phyloP scores from a whole-genome alignment of 2,113 vertebrate species.

The Amphiprion ocellaris region DNA sequence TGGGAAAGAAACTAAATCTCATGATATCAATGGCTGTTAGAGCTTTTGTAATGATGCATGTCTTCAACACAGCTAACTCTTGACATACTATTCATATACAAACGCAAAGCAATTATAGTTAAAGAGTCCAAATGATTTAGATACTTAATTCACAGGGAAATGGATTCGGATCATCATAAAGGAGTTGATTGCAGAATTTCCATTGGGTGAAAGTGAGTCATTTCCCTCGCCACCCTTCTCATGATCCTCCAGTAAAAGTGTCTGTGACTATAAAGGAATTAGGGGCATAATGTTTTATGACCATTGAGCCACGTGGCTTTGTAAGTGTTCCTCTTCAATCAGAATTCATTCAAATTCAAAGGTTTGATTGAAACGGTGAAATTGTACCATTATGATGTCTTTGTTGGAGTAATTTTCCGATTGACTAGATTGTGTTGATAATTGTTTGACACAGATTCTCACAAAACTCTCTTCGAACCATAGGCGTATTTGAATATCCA shows the following conservation, averaged over 20 bases:
- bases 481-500: slow-evolving; percentile 46
- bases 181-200: slow-evolving; percentile 77
- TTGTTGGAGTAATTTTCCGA: slow-evolving; percentile 75
- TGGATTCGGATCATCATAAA: slow-evolving; percentile 67
- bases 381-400: slow-evolving; percentile 76
- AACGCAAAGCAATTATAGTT: slow-evolving; percentile 78
- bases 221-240: slow-evolving; percentile 63
- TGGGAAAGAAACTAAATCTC: slow-evolving; percentile 64
- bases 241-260: slow-evolving; percentile 60
- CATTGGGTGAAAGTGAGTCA: slow-evolving; percentile 65
- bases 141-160: slow-evolving; percentile 70
- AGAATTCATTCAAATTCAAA: slow-evolving; percentile 75
- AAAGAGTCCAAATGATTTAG: slow-evolving; percentile 74
- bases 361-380: slow-evolving; percentile 73
- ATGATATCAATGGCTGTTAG: slow-evolving; percentile 56
- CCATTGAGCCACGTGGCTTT: slow-evolving; percentile 62
- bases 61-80: slow-evolving; percentile 69
- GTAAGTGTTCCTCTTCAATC: slow-evolving; percentile 78
- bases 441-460: slow-evolving; percentile 69
- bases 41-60: slow-evolving; percentile 76
- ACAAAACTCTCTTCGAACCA: background rate
- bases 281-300: slow-evolving; percentile 68
- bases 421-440: slow-evolving; percentile 68
- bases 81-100: slow-evolving; percentile 75
- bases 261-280: slow-evolving; percentile 73